A percentile compares a stretch with the other conserved stretches of the same genome.
These are phyloP conservation scores for Drosophila paranaensis DNA, from an alignment of 2,888 invertebrate species.

Conservation along the genomic window DNA sequence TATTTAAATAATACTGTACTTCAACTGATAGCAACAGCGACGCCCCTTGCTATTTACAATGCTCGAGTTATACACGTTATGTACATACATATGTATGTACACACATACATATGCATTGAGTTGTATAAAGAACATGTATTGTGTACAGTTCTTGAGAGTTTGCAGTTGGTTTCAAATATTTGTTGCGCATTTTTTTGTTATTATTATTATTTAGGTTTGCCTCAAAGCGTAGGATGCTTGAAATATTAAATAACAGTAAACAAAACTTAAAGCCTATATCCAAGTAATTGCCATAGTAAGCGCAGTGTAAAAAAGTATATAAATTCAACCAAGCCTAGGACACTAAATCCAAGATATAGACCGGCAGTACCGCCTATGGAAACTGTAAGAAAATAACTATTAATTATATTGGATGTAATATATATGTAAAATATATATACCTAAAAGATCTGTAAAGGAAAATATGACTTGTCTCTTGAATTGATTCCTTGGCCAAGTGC, in stretches of 20 bases:
- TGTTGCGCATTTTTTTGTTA: neutral
- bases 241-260: neutral
- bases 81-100: neutral
- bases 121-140: neutral
- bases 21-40: slow-evolving; percentile 1
- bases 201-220: neutral
- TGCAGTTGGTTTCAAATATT: neutral
- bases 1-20: neutral
- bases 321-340: slow-evolving; percentile 91
- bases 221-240: neutral
- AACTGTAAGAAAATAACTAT: slow-evolving; percentile 85
- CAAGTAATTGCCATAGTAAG: slow-evolving; percentile 87
- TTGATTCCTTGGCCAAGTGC: slow-evolving; percentile 74
- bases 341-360: slow-evolving; percentile 91
- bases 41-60: neutral
- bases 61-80: neutral
- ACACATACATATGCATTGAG: neutral
- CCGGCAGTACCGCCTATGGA: slow-evolving; percentile 93
- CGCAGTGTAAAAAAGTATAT: slow-evolving; percentile 89
- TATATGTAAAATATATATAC: too few species aligned
- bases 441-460: slow-evolving; percentile 83
- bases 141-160: neutral
- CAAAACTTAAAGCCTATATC: slow-evolving; percentile 63
- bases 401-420: neutral
- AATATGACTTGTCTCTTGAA: slow-evolving; percentile 83